Evolutionary conservation across 2,113 vertebrate species (phyloP).

Genomic region (Beaufortia kweichowensis): DNA sequence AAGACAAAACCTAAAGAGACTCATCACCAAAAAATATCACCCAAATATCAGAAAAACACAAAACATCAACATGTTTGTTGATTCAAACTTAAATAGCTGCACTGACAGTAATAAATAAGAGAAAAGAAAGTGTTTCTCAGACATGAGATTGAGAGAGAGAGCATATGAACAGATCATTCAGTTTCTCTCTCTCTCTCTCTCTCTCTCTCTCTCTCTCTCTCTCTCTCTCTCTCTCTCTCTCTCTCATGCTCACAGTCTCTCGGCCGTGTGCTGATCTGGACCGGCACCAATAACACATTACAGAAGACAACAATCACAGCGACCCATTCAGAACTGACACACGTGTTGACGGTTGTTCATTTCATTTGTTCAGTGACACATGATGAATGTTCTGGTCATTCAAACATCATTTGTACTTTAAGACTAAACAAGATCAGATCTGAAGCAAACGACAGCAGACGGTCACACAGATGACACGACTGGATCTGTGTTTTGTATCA

Average conservation of each 20-base stretch:
- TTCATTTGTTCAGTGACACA: too few species aligned
- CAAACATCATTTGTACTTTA: background rate
- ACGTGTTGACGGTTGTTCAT: too few species aligned
- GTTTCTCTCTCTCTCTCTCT: too few species aligned
- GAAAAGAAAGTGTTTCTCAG: too few species aligned
- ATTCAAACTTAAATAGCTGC: too few species aligned
- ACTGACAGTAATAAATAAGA: too few species aligned
- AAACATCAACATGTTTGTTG: too few species aligned
- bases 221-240: constrained; percentile 3
- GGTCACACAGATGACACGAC: background rate
- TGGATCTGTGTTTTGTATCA: background rate
- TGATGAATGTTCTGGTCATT: background rate
- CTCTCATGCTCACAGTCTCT: background rate
- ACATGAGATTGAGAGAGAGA: too few species aligned
- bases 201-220: too few species aligned
- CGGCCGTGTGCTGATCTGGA: constrained; percentile 32
- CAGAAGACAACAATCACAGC: background rate
- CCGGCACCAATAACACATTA: constrained; percentile 4
- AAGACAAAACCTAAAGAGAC: background rate
- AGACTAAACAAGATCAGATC: background rate
- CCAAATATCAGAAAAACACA: too few species aligned
- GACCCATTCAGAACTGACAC: too few species aligned
- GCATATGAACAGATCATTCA: too few species aligned
- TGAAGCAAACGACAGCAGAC: background rate
- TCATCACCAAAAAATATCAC: background rate